Base-by-base conservation (phyloP, 2,888 invertebrate species). In the Steromphala cineraria region DNA sequence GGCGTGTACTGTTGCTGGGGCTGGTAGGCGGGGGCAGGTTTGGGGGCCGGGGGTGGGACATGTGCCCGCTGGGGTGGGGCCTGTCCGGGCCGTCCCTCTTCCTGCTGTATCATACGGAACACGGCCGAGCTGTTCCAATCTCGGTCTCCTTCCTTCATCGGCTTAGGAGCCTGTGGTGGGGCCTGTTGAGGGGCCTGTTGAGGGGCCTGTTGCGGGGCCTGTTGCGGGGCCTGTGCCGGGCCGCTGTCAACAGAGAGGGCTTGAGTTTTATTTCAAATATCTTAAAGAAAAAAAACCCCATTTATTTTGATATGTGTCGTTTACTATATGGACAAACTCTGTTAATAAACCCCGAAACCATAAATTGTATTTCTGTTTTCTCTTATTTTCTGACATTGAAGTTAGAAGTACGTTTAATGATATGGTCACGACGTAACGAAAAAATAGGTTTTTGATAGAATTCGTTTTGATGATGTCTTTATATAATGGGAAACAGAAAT, bases 41-140 rank as follows among this genome's bases (percentile, higher is more conserved):
- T 82, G 79, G 80, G 74, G 53, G 55, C 80, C 71, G 36, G 80
- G 78, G 46, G 76, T 67, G 17, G 81, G 53, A n/a, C n/a, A n/a
- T n/a, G n/a, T n/a, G 15, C 75, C 52, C 28, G 79, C 79, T 7
- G 78, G 15, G 46, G 67, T 31, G 55, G 62, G 53, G 31, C 53
- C 67, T 21, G 80, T 62, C 52, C 78, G 82, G n/a, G 78, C 62
- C 31, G 71, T 19, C 28, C 67, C 75, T n/a, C 83, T 83, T 87
- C 87, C 78, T 87, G 87, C 10, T 86, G 83, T 74, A 91, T 84
- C 88, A 90, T 86, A 46, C 85, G 81, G 71, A 83, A 85, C 17
- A 89, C 86, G 21, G 87, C 84, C 17, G 89, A 89, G 79, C 89
- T 87, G 67, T 85, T 86, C 89, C 88, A 90, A 82, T 90, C 90